Evolutionary conservation across 2,113 vertebrate species (phyloP).

Genomic region (Dendropsophus ebraccatus): DNA sequence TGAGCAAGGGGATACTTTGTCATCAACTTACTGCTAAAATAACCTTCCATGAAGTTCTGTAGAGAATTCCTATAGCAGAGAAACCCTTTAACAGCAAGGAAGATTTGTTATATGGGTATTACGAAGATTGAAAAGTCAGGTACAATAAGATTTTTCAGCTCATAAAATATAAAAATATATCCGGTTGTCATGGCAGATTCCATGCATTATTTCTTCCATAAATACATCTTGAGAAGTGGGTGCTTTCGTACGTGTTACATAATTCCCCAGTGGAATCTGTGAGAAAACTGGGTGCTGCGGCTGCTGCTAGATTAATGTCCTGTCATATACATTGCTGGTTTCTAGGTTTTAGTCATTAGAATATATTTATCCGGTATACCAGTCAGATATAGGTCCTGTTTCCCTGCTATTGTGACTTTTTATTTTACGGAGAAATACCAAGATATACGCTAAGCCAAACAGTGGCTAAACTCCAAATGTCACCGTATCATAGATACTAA

Average conservation of each 20-base stretch:
- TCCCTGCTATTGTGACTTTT: background rate
- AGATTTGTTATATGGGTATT: too few species aligned
- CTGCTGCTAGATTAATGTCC: constrained; percentile 30
- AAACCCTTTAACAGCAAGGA: too few species aligned
- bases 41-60: too few species aligned
- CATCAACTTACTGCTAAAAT: too few species aligned
- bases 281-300: constrained; percentile 15
- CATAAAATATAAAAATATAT: background rate
- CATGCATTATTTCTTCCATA: background rate
- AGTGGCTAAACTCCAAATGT: background rate
- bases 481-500: background rate
- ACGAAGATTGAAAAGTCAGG: background rate
- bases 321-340: constrained; percentile 15
- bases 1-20: too few species aligned
- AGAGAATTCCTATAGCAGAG: too few species aligned
- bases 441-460: background rate
- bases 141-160: background rate
- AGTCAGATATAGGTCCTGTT: background rate
- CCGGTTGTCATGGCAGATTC: background rate
- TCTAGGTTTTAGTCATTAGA: constrained; percentile 21
- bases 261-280: constrained; percentile 4
- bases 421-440: background rate
- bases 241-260: background rate
- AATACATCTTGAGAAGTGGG: background rate
- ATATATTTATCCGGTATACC: background rate